Conservation (phyloP, 2,113 vertebrate genomes). For the Macroglossus sobrinus region DNA sequence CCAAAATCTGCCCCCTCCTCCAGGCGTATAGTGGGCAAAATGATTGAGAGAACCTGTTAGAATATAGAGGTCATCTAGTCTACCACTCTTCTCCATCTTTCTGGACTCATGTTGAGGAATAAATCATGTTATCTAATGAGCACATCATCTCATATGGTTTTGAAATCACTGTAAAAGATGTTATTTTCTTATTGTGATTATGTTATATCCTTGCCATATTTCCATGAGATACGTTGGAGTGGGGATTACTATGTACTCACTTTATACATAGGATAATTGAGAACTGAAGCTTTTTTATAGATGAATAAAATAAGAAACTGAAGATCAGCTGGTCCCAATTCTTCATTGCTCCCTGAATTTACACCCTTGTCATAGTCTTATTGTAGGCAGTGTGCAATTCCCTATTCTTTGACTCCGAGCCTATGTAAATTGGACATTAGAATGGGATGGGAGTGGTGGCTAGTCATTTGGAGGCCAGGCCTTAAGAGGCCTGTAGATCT, state of each 20-base stretch:
- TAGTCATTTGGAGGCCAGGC: not conserved
- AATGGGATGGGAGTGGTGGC: too few species aligned
- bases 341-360: not conserved
- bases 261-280: not conserved
- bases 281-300: not conserved
- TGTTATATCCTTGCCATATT: not conserved
- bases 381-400: not conserved
- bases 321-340: not conserved
- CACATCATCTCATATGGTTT: not conserved
- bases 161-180: not conserved
- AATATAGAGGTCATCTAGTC: not conserved
- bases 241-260: not conserved
- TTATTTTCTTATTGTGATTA: not conserved
- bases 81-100: not conserved
- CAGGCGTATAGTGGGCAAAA: not conserved
- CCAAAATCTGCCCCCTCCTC: not conserved
- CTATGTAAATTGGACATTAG: not conserved
- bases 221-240: not conserved
- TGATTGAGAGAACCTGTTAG: not conserved
- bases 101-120: not conserved
- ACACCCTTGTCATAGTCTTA: not conserved
- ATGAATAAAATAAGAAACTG: not conserved
- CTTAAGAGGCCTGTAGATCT: not conserved
- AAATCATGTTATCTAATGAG: not conserved
- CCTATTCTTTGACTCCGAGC: too few species aligned